Percentiles rank a stretch among this genome's conserved stretches.
phyloP scores from a whole-genome alignment of 35 echinoderm and acorn worm species.

The Heliocidaris tuberculata region DNA sequence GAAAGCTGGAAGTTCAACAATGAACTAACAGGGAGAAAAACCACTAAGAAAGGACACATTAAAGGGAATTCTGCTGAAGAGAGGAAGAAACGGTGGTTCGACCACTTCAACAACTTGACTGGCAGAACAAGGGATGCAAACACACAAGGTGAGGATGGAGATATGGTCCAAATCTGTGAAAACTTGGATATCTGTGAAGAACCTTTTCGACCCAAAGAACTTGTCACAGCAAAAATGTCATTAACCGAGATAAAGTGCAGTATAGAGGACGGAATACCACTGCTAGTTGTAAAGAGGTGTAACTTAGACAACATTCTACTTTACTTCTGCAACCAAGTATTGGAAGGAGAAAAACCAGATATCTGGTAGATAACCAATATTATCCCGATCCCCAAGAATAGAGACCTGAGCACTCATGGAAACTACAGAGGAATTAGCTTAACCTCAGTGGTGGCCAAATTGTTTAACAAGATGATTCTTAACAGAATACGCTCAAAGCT shows the following conservation, averaged over 20 bases:
- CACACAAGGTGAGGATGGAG: neutral
- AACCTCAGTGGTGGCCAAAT: neutral
- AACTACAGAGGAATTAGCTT: neutral
- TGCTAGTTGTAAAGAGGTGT: neutral
- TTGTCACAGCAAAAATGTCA: neutral
- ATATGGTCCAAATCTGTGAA: neutral
- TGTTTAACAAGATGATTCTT: neutral
- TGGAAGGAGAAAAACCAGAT: neutral
- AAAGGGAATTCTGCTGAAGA: constrained; percentile 12
- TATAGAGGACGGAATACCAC: neutral
- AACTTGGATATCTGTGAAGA: neutral
- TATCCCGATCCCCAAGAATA: neutral
- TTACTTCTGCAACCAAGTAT: neutral
- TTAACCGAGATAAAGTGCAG: too few relatives aligned
- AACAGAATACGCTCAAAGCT: constrained; percentile 12
- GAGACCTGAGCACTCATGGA: neutral
- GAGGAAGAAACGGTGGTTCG: neutral
- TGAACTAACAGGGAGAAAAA: neutral
- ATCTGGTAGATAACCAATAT: neutral
- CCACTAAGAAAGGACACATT: neutral
- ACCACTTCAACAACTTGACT: neutral
- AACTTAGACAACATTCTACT: neutral
- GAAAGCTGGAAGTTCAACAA: neutral
- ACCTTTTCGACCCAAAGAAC: too few relatives aligned
- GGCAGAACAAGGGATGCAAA: neutral